A percentile compares a stretch with the other conserved stretches of the same genome.
Evolutionary conservation across 2,888 invertebrate species (phyloP).

Genomic region (Pammene fasciana): DNA sequence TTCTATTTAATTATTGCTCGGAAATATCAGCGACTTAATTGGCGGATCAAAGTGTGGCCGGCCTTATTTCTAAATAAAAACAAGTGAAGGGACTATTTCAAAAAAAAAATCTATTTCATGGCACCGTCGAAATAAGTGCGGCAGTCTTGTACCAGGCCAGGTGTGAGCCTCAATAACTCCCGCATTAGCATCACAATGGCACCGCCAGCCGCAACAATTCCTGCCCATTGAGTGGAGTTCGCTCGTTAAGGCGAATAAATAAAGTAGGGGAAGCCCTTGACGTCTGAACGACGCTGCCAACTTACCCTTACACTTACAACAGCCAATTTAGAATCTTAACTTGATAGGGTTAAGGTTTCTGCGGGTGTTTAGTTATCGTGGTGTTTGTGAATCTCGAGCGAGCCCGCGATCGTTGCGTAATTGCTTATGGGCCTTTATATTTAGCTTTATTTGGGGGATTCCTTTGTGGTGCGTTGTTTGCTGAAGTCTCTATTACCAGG

Average conservation of each 20-base stretch:
- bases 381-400: constrained; percentile 29
- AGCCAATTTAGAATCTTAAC: neutral
- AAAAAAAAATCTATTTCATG: neutral
- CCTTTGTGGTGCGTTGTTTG: constrained; percentile 45
- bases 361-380: neutral
- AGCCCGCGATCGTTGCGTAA: constrained; percentile 51
- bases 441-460: constrained; percentile 49
- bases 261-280: constrained; percentile 48
- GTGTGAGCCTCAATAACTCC: constrained; percentile 46
- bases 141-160: constrained; percentile 21
- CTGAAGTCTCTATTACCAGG: constrained; percentile 43
- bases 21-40: no score
- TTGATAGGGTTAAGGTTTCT: neutral
- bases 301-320: neutral
- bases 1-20: no score
- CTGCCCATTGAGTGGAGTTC: constrained; percentile 48
- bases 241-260: constrained; percentile 56
- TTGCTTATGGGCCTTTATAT: constrained; percentile 54
- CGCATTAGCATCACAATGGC: constrained; percentile 52
- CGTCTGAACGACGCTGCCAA: constrained; percentile 47
- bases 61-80: no score
- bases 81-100: no score
- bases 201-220: constrained; percentile 41
- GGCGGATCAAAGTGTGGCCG: no score
- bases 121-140: neutral